These are phyloP conservation scores for Alsophila aescularia DNA, from an alignment of 2,888 invertebrate species.

Conservation along the genomic window DNA sequence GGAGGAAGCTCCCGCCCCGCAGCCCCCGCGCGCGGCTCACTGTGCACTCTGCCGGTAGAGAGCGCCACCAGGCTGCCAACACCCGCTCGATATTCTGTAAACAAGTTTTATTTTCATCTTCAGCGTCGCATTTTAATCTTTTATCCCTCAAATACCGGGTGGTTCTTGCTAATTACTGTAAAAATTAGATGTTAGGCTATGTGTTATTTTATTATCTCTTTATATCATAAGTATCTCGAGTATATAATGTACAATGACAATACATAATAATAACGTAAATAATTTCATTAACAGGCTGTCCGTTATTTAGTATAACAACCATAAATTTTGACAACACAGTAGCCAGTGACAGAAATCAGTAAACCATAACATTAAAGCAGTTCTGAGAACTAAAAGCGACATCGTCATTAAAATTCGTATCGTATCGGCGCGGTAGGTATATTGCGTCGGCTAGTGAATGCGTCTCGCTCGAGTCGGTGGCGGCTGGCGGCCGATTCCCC, in stretches of 20 bases:
- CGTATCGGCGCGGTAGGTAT: conserved; percentile 69
- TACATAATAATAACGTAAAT: conserved; percentile 19
- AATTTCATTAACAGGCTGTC: background rate
- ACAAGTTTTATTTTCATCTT: conserved; percentile 77
- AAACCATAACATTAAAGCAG: conserved; percentile 34
- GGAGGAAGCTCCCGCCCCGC: conserved; percentile 75
- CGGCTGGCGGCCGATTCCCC: conserved; percentile 57
- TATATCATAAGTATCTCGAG: conserved; percentile 15
- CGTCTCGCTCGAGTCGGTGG: conserved; percentile 65
- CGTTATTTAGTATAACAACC: background rate
- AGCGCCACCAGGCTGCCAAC: conserved; percentile 73
- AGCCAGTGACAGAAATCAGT: conserved; percentile 23
- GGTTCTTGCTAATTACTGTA: background rate
- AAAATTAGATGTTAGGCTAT: background rate
- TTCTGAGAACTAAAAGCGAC: conserved; percentile 52
- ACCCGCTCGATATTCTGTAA: conserved; percentile 82
- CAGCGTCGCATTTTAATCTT: conserved; percentile 59
- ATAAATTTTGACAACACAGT: background rate
- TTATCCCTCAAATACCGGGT: background rate
- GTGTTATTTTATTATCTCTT: background rate
- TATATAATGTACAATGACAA: conserved; percentile 29
- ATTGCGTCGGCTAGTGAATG: conserved; percentile 68
- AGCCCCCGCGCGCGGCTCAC: conserved; percentile 52
- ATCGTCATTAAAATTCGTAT: conserved; percentile 61
- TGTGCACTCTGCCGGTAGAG: conserved; percentile 70